A percentile compares a stretch with the other conserved stretches of the same genome.
These are phyloP conservation scores for Nasonovia ribisnigri DNA, from an alignment of 2,888 invertebrate species.

Conservation along the genomic window DNA sequence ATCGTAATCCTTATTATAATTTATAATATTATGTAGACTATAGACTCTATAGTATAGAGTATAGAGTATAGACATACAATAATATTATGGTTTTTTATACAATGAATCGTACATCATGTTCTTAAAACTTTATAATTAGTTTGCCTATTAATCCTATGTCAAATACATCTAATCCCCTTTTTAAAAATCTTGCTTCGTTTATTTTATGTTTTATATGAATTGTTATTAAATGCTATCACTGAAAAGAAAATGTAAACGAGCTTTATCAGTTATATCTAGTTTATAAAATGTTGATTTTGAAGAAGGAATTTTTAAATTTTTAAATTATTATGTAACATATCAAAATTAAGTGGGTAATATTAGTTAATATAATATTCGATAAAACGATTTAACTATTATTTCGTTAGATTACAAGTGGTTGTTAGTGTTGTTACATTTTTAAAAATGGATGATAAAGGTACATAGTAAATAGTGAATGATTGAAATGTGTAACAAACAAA, in stretches of 20 bases:
- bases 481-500: not conserved
- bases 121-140: not conserved
- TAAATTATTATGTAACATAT: not conserved
- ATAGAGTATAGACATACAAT: not conserved
- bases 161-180: not conserved
- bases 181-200: not conserved
- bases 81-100: not conserved
- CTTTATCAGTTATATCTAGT: not conserved
- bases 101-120: not conserved
- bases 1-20: not conserved
- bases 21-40: too few species aligned
- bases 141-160: not conserved
- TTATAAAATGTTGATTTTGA: not conserved
- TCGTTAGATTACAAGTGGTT: not conserved
- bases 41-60: too few species aligned
- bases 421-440: not conserved
- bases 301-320: not conserved
- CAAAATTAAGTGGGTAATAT: not conserved
- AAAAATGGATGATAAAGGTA: not conserved
- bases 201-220: not conserved
- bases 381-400: not conserved
- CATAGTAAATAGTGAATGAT: not conserved
- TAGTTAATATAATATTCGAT: not conserved
- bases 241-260: not conserved
- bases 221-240: not conserved